These are phyloP conservation scores for Nasua narica DNA, from an alignment of 2,797 vertebrate genomes.

Conservation along the genomic window DNA sequence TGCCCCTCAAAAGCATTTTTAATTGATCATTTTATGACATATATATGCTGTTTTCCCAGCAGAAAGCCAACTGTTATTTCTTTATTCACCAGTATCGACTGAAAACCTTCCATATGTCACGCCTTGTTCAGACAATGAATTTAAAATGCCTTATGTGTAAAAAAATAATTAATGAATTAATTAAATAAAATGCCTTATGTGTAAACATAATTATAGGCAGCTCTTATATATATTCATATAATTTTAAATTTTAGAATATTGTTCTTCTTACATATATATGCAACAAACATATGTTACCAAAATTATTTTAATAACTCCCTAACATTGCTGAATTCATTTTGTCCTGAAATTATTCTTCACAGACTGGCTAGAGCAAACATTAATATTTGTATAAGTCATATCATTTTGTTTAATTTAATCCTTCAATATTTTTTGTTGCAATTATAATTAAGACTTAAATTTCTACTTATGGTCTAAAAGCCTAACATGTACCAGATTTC, in stretches of 20 bases:
- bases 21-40: neutral
- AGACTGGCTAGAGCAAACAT: neutral
- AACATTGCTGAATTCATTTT: neutral
- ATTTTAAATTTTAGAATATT: neutral
- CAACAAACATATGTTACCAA: neutral
- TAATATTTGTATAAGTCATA: neutral
- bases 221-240: neutral
- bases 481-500: neutral
- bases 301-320: neutral
- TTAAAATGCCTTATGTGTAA: neutral
- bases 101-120: neutral
- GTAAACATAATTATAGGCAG: neutral
- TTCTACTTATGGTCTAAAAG: neutral
- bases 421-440: neutral
- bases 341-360: neutral
- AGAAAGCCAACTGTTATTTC: neutral
- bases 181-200: neutral
- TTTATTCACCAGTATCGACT: neutral
- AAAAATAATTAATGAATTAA: too few species aligned
- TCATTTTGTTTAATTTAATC: neutral
- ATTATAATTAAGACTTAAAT: neutral
- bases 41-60: neutral
- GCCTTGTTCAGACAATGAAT: neutral
- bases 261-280: neutral
- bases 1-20: neutral